Conservation (phyloP, 2,888 invertebrate species). For the Sinohyriopsis cumingii region DNA sequence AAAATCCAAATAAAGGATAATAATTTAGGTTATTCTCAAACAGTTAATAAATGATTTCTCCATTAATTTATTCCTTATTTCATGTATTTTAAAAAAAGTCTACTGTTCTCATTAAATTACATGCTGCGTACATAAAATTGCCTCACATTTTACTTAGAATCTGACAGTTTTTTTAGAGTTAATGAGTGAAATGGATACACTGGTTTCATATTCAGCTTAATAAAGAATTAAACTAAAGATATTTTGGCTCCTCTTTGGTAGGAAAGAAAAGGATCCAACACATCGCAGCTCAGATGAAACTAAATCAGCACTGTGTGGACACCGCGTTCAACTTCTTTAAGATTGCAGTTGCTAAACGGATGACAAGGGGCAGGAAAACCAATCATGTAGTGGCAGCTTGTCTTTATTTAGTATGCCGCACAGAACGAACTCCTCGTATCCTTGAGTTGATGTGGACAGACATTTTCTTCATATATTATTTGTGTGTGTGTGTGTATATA, state of each 20-base stretch:
- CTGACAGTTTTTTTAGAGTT: no score
- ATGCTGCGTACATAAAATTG: no score
- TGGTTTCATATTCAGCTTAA: no score
- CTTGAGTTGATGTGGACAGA: slow-evolving; percentile 43
- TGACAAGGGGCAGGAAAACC: slow-evolving; percentile 91
- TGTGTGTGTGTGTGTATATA: background rate
- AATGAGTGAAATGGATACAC: no score
- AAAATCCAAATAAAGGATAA: no score
- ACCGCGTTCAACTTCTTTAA: slow-evolving; percentile 80
- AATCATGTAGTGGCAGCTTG: slow-evolving; percentile 96
- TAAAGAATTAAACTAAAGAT: no score
- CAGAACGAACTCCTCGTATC: slow-evolving; percentile 94
- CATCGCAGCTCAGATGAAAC: slow-evolving; percentile 87
- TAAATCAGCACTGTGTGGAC: slow-evolving; percentile 93
- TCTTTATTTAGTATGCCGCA: slow-evolving; percentile 96
- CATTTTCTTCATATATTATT: background rate
- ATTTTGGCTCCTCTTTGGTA: slow-evolving; percentile 29
- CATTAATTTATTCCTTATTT: no score
- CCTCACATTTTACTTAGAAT: no score
- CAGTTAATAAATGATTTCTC: no score
- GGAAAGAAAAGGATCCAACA: slow-evolving; percentile 85
- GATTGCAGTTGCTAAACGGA: slow-evolving; percentile 72
- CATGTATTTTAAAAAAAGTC: no score
- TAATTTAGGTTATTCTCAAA: no score
- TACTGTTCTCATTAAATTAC: no score